These are phyloP conservation scores for Lepidochitona cinerea DNA, from an alignment of 2,888 invertebrate species.

Conservation along the genomic window DNA sequence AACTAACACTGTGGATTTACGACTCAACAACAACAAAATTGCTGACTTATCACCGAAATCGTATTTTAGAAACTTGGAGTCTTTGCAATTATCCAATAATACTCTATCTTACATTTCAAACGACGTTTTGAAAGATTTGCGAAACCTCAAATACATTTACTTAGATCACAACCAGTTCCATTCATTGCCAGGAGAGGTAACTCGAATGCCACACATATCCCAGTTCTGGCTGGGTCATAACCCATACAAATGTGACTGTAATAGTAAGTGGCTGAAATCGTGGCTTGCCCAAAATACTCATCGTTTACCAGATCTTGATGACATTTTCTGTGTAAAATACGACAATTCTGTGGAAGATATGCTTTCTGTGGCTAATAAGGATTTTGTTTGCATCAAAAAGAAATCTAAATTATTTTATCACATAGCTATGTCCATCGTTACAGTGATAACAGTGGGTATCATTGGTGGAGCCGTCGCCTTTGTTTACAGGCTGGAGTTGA, in stretches of 20 bases:
- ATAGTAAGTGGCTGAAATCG: constrained; percentile 23
- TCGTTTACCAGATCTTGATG: constrained; percentile 6
- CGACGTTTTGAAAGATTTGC: background rate
- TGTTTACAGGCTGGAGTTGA: background rate
- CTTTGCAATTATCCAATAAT: background rate
- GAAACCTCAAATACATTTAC: background rate
- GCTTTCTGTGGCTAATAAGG: background rate
- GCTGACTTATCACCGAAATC: background rate
- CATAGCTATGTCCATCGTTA: background rate
- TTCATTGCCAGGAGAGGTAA: background rate
- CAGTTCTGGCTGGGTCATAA: constrained; percentile 15
- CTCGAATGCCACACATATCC: background rate
- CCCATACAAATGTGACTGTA: constrained; percentile 25
- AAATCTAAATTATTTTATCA: background rate
- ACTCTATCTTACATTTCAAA: background rate
- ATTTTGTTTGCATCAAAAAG: background rate
- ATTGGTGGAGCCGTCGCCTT: background rate
- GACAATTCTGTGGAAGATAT: background rate
- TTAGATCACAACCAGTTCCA: background rate
- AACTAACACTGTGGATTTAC: background rate
- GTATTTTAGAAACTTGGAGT: background rate
- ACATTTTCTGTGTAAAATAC: constrained; percentile 1
- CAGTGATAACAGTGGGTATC: background rate
- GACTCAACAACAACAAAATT: background rate
- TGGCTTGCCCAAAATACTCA: constrained; percentile 17